Evolutionary conservation across 2,888 invertebrate genomes (phyloP), one percentile per base, ranked within the genome.

Genomic region (Amiota mariae): DNA sequence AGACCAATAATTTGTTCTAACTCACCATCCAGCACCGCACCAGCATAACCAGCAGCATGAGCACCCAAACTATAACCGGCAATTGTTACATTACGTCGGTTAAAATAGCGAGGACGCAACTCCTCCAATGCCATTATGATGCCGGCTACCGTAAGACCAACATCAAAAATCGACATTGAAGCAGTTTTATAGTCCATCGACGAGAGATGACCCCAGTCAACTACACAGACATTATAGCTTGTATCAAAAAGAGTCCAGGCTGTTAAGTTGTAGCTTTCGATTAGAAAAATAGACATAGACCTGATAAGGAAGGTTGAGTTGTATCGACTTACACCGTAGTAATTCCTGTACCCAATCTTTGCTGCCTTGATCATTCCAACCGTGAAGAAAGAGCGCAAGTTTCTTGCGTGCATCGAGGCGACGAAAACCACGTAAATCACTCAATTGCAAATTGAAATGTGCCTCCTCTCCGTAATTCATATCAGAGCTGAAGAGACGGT

Each of bases 1-100:
- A 90, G 79, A 9, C 89, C 90, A 74, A 90, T 90, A 72, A 90
- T 90, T 78, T 89, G 88, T 74, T 89, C 89, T 63, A 89, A 78
- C 73, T 85, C 74, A 0, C 90, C 87, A 24, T 83, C 79, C 2
- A 90, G 80, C 57, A 82, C 81, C 4, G 85, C 79, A 0, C 90
- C 90, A 0, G 89, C 87, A 79, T 86, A 88, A 1, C 90, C 90
- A 8, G 88, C 89, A 2, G 90, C 89, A 84, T 90, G 90, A 36
- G 89, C 90, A 3, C 90, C 90, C 72, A 90, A 79, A 72, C 89
- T 89, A 49, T 89, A 90, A 10, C 90, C 90, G 13, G 89, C 88
- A 15, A 90, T 73, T 47, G 89, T 89, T 3, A 89, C 86, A 76
- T 88, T 87, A 70, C 78, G 77, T 0, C 88, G 87, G 49, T 82